A percentile compares a stretch with the other conserved stretches of the same genome.
Evolutionary conservation across 2,113 vertebrate species (phyloP).

Genomic region (Elaphurus davidianus): DNA sequence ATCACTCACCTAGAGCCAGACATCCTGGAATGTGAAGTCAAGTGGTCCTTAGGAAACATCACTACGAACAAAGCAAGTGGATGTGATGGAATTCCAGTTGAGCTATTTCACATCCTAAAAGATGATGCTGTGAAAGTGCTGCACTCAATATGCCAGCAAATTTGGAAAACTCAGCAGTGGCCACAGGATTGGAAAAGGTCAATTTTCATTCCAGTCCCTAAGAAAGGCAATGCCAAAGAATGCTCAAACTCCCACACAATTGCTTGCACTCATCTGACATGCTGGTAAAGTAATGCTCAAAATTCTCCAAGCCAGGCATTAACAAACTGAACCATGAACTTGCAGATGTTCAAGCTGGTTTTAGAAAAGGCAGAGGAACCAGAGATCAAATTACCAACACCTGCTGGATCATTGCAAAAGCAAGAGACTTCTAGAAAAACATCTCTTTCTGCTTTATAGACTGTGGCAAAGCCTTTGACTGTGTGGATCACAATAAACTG

Average conservation of each 20-base stretch:
- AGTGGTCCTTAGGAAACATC: background rate
- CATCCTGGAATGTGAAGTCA: background rate
- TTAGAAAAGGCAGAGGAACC: background rate
- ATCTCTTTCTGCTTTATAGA: background rate
- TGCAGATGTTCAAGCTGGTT: background rate
- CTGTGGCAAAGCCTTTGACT: background rate
- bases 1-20: background rate
- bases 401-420: rapidly evolving
- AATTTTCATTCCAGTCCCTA: background rate
- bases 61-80: background rate
- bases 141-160: background rate
- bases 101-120: background rate
- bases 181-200: background rate
- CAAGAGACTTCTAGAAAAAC: background rate
- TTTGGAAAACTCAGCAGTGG: background rate
- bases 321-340: background rate
- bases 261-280: rapidly evolving
- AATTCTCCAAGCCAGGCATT: background rate
- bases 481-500: background rate
- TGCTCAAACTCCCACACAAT: rapidly evolving
- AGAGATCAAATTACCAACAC: background rate
- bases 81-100: background rate
- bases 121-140: background rate
- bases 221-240: background rate
- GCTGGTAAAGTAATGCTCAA: background rate